These are phyloP conservation scores for Merluccius polli DNA, from an alignment of 2,797 vertebrate genomes.

Conservation along the genomic window DNA sequence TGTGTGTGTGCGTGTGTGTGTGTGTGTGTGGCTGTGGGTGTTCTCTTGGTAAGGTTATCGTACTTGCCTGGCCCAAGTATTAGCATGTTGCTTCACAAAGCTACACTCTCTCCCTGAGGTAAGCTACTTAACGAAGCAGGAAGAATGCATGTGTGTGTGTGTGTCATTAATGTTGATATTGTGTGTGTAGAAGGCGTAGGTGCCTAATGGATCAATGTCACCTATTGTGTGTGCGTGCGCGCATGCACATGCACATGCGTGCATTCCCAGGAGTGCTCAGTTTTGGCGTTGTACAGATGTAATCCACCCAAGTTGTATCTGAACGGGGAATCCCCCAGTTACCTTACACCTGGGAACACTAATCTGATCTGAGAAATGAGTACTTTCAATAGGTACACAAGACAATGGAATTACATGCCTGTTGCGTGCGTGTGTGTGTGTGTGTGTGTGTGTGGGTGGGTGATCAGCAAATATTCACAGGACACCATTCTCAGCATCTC, in stretches of 20 bases:
- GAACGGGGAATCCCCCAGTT: constrained; percentile 42
- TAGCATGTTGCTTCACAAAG: constrained; percentile 43
- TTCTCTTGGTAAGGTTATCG: constrained; percentile 51
- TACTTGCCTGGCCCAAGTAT: constrained; percentile 57
- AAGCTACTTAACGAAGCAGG: constrained; percentile 11
- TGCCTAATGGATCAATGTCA: not conserved
- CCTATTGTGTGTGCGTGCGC: constrained; percentile 14
- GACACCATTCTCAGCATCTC: not conserved
- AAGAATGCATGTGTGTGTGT: not conserved
- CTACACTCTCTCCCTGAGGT: constrained; percentile 45
- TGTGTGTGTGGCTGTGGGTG: constrained; percentile 41
- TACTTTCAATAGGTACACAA: constrained; percentile 26
- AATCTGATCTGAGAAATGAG: constrained; percentile 39
- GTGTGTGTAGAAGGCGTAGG: not conserved
- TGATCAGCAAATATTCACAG: constrained; percentile 33
- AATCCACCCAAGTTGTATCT: constrained; percentile 38
- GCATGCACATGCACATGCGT: constrained; percentile 19
- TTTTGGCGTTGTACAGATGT: constrained; percentile 36
- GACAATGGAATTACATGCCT: constrained; percentile 37
- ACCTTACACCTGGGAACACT: constrained; percentile 40
- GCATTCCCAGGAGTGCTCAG: constrained; percentile 27
- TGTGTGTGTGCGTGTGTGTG: not conserved
- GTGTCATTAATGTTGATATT: constrained; percentile 1
- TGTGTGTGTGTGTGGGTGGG: constrained; percentile 29
- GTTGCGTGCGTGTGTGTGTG: constrained; percentile 27